Conservation (phyloP, 2,888 invertebrate genomes). For the Apamea crenata region DNA sequence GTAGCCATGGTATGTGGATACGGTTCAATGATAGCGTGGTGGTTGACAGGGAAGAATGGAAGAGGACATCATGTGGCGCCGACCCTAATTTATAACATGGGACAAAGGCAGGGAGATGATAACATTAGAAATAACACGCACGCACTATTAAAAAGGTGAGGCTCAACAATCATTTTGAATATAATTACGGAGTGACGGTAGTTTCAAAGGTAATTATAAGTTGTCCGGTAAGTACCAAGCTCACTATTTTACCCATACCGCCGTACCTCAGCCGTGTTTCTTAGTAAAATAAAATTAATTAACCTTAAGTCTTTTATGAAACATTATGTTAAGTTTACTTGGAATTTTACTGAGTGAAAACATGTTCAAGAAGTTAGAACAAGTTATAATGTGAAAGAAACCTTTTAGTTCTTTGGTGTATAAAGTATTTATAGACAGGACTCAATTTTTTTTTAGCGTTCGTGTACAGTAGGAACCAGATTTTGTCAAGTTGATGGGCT, state of each 20-base stretch:
- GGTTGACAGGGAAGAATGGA: no score
- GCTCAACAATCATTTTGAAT: slow-evolving; percentile 3
- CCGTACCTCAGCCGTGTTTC: not conserved
- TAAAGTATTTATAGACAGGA: no score
- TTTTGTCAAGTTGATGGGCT: not conserved
- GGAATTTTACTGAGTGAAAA: slow-evolving; percentile 2
- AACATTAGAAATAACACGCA: not conserved
- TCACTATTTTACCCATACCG: not conserved
- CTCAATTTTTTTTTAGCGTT: not conserved
- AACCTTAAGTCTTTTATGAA: not conserved
- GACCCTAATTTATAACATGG: no score
- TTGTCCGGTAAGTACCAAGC: not conserved
- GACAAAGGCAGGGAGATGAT: no score
- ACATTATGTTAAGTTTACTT: not conserved
- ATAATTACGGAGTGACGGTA: slow-evolving; percentile 5
- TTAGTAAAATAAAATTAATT: slow-evolving; percentile 24
- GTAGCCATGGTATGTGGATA: not conserved
- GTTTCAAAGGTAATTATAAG: slow-evolving; percentile 24
- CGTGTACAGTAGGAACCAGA: not conserved
- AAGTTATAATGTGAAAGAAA: not conserved
- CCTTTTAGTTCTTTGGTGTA: no score
- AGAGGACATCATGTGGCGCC: no score
- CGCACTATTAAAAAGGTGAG: not conserved
- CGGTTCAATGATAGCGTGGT: no score
- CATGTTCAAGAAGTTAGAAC: not conserved